Evolutionary conservation across 2,888 invertebrate species (phyloP), one percentile per base, ranked within the genome.

Genomic region (Xanthia icteritia): DNA sequence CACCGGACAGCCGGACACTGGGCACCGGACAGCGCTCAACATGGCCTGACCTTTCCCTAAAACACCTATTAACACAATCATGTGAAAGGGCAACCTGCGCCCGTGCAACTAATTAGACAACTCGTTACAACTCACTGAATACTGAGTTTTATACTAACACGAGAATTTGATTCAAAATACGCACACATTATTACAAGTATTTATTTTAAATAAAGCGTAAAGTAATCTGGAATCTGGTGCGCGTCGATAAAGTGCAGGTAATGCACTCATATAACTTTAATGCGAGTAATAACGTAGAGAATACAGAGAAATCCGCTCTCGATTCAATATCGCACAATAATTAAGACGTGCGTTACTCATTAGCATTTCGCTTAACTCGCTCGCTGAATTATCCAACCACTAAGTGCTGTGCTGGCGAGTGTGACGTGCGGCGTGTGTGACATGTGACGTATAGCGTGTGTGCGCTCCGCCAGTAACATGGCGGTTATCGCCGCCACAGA

Each of bases 261-360:
- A 72, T 74, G 73, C 70, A 76, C 77, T 42, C 81, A 56, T 77
- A 81, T 70, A 74, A 74, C 48, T 77, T 80, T 60, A 76, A 67
- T 73, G 77, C 67, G 51, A 56, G 66, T 75, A 64, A 74, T 77
- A 72, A 69, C 56, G 75, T 36, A 67, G 48, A 27, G 61, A 66
- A 42, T 48, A 67, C 84, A 76, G 70, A 58, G 73, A 61, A 79
- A 74, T 73, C 61, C 64, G 74, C 76, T 79, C 75, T 80, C 73
- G 27, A 74, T 58, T 78, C 71, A 65, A 77, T 77, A 87, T 79
- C 71, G 73, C 77, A 60, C 72, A 51, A 64, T 77, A 69, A 81
- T 80, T 67, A 83, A 75, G 66, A 85, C 60, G 76, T 74, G 79
- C 76, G 77, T 80, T 78, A 75, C 79, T 85, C 76, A 86, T 83